These are phyloP conservation scores for Pimephales promelas DNA, from an alignment of 2,113 vertebrate species.

Conservation along the genomic window DNA sequence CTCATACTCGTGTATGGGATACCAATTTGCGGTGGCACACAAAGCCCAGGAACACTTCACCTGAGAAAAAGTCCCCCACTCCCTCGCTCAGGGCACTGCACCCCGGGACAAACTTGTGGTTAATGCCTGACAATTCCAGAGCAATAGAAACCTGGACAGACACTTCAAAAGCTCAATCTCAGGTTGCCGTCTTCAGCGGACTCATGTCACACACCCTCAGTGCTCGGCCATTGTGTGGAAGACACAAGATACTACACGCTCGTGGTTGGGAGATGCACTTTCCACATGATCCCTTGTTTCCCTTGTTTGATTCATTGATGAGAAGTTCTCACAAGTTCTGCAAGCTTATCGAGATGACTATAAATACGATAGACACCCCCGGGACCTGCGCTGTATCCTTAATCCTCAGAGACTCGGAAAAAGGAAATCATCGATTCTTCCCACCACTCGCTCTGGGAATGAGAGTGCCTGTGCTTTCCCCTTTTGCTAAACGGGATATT, in stretches of 20 bases:
- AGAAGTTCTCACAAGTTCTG: conserved; percentile 60
- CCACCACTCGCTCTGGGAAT: conserved; percentile 72
- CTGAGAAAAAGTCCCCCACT: conserved; percentile 32
- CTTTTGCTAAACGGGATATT: conserved; percentile 62
- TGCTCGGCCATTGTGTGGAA: conserved; percentile 26
- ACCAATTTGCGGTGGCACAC: conserved; percentile 4
- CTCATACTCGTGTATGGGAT: neutral
- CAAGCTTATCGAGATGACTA: conserved; percentile 64
- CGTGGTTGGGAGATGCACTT: conserved; percentile 53
- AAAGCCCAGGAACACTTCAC: conserved; percentile 20
- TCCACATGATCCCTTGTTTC: conserved; percentile 54
- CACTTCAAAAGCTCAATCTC: conserved; percentile 34
- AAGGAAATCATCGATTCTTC: conserved; percentile 77
- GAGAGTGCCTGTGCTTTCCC: conserved; percentile 61
- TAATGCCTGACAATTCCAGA: conserved; percentile 21
- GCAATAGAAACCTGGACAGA: conserved; percentile 37
- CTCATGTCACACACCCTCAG: conserved; percentile 33
- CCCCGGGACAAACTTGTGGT: conserved; percentile 18
- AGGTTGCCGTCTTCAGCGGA: conserved; percentile 27
- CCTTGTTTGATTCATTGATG: conserved; percentile 55
- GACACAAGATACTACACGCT: conserved; percentile 46
- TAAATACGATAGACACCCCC: conserved; percentile 66
- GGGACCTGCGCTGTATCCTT: conserved; percentile 55
- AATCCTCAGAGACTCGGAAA: conserved; percentile 59
- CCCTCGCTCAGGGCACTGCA: neutral